These are phyloP conservation scores for Dicycla oo DNA, from an alignment of 2,888 invertebrate species.

Conservation along the genomic window DNA sequence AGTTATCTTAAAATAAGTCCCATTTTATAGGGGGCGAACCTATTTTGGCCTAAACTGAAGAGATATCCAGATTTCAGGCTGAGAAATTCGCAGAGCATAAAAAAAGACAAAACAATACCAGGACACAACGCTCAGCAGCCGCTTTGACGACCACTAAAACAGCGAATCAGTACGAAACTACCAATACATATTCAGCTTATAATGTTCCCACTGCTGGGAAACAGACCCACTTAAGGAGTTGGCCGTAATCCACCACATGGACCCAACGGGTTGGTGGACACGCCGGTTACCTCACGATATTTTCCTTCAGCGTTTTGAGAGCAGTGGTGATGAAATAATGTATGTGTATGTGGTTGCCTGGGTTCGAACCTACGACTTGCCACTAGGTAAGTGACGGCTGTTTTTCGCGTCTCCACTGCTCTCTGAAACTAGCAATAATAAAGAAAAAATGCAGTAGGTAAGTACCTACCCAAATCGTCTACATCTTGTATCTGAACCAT, in stretches of 20 bases:
- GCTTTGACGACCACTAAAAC: no score
- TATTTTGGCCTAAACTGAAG: no score
- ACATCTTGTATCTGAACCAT: slow-evolving; percentile 54
- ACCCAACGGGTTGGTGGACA: not conserved
- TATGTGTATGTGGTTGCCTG: not conserved
- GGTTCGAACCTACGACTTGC: not conserved
- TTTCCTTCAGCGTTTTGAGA: not conserved
- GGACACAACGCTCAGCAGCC: no score
- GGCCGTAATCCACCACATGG: not conserved
- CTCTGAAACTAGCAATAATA: not conserved
- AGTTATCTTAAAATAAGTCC: no score
- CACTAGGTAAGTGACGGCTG: not conserved
- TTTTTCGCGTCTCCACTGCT: not conserved
- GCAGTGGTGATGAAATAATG: not conserved
- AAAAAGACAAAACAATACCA: no score
- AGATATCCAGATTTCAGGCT: no score
- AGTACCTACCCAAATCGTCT: slow-evolving; percentile 73
- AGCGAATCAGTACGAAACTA: no score
- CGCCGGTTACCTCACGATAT: not conserved
- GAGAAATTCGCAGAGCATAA: no score
- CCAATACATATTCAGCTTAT: no score
- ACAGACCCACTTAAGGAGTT: no score
- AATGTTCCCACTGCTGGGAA: no score
- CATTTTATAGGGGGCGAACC: no score
- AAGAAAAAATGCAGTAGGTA: not conserved